Evolutionary conservation across 1,140 invertebrate genomes (phyloP).

Genomic region (Centruroides sculpturatus): DNA sequence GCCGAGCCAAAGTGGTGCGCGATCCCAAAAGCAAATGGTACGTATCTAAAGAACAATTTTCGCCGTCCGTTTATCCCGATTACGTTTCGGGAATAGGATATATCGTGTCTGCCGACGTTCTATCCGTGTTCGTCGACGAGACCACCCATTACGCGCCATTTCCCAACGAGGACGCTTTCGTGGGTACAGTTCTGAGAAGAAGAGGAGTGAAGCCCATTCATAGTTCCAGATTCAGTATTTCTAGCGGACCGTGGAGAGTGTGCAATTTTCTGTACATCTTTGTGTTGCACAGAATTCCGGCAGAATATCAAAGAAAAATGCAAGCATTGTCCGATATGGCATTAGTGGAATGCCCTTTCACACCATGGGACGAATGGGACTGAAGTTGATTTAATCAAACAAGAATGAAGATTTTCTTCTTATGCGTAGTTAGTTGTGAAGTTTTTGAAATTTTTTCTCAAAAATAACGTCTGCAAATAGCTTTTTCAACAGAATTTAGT

Average conservation of each 20-base stretch:
- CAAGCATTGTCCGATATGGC: not conserved
- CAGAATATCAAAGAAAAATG: not conserved
- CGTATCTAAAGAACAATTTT: conserved; percentile 2
- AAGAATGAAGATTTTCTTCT: too few relatives aligned
- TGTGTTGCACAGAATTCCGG: conserved; percentile 1
- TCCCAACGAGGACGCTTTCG: conserved; percentile 13
- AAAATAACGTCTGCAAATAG: too few relatives aligned
- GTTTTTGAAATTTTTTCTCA: too few relatives aligned
- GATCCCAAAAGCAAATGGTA: conserved; percentile 8
- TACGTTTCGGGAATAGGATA: conserved; percentile 12
- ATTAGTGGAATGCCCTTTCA: not conserved
- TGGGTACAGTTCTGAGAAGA: conserved; percentile 3
- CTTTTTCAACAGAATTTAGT: too few relatives aligned
- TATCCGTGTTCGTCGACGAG: not conserved
- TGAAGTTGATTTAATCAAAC: not conserved
- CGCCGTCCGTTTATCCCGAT: not conserved
- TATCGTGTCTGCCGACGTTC: conserved; percentile 3
- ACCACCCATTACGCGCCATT: not conserved
- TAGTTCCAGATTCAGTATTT: conserved; percentile 5
- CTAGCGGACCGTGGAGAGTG: not conserved
- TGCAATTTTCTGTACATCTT: conserved; percentile 12
- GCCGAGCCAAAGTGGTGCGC: conserved; percentile 1
- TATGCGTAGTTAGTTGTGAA: too few relatives aligned
- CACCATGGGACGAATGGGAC: not conserved
- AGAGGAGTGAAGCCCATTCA: conserved; percentile 3